Base-by-base conservation (phyloP, 2,888 invertebrate genomes). In the Teinopalpus imperialis region DNA sequence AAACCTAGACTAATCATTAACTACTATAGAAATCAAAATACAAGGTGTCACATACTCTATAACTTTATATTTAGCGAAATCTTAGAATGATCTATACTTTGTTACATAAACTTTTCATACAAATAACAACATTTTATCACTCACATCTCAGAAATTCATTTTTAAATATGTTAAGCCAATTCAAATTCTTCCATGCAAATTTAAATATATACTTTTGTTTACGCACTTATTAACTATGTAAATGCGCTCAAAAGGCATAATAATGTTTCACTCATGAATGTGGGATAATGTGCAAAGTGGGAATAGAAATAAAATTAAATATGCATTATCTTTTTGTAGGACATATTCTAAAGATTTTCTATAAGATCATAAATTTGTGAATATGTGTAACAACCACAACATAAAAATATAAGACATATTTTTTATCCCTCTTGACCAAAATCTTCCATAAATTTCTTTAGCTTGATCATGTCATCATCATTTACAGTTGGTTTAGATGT, bases 401-500 rank as follows among this genome's bases (percentile, higher is more conserved):
- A 39, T 26, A 16, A 12, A n/a, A 13, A 3, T 39, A 24, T 20
- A 16, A 41, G 8, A 35, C 9, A 27, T 43, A 42, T 36, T 46
- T n/a, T 9, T 70, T 94, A 96, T 74, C 98, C 99, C 87, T 99
- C 99, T 86, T 98, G 98, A 20, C 99, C 99, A 81, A 99, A 99
- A 83, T 99, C 99, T 73, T 96, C 94, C 87, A 96, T 98, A 83
- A 99, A 99, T 78, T 98, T 97, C 73, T 94, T 93, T 70, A 99
- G 89, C 81, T 96, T 98, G 24, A 91, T 92, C 91, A 99, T 92
- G 77, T 99, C 99, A 10, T 97, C 95, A 52, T 97, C 97, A 74
- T 99, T 99, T 1, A 99, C 98, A 4, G 99, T 99, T 10, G 99
- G 98, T 86, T 99, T 99, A 32, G 97, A 97, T 51, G 96, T 97